Evolutionary conservation across 2,888 invertebrate genomes (phyloP).

Genomic region (Eristalis tenax): DNA sequence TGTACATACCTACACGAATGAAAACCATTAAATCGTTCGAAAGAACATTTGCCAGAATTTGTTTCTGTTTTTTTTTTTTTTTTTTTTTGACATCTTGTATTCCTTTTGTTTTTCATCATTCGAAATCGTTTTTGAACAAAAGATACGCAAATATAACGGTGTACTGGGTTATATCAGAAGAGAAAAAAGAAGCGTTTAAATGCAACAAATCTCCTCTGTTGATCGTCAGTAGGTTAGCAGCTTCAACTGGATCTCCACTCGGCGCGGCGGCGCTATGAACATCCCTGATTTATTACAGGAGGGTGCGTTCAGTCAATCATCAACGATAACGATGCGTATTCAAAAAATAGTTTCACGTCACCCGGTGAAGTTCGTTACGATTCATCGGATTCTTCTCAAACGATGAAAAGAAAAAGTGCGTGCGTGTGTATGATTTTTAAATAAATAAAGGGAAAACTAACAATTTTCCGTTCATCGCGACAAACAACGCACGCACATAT

Average conservation of each 20-base stretch:
- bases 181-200: too few species aligned
- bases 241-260: too few species aligned
- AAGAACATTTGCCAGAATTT: slow-evolving; percentile 37
- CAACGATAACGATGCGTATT: background rate
- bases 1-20: slow-evolving; percentile 4
- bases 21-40: slow-evolving; percentile 25
- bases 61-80: background rate
- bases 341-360: slow-evolving; percentile 48
- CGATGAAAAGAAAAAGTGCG: slow-evolving; percentile 1
- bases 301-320: slow-evolving; percentile 32
- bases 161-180: slow-evolving; percentile 30
- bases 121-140: slow-evolving; percentile 4
- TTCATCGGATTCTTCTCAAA: slow-evolving; percentile 56
- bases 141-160: slow-evolving; percentile 42
- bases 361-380: slow-evolving; percentile 66
- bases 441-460: slow-evolving; percentile 15
- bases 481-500: slow-evolving; percentile 16
- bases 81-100: slow-evolving; percentile 2
- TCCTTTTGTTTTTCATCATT: slow-evolving; percentile 8
- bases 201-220: slow-evolving; percentile 22
- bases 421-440: background rate
- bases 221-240: background rate
- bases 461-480: slow-evolving; percentile 53
- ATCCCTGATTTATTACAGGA: background rate
- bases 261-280: background rate